Evolutionary conservation across 2,888 invertebrate genomes (phyloP).

Genomic region (Hipparchia sbordonii): DNA sequence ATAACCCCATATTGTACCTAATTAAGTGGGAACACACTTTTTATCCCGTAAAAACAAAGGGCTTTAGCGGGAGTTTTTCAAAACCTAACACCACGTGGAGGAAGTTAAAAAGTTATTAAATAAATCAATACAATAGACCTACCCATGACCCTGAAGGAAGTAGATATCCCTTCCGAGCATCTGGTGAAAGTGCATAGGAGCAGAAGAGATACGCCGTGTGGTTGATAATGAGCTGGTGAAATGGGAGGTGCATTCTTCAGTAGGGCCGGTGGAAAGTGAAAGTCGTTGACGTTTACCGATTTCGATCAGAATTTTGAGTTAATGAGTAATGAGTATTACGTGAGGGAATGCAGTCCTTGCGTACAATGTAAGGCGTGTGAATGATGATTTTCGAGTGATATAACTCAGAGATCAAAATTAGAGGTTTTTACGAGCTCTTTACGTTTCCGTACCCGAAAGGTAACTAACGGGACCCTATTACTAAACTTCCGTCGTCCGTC

Average conservation of each 20-base stretch:
- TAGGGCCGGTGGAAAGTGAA: conserved; percentile 54
- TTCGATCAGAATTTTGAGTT: conserved; percentile 19
- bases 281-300: conserved; percentile 45
- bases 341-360: neutral
- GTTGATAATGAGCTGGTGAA: conserved; percentile 67
- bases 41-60: too few species aligned
- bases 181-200: conserved; percentile 53
- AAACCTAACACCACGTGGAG: too few species aligned
- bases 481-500: too few species aligned
- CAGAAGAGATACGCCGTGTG: conserved; percentile 47
- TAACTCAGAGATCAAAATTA: too few species aligned
- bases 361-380: neutral
- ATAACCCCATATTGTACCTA: too few species aligned
- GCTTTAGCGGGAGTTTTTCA: too few species aligned
- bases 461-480: too few species aligned
- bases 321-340: conserved; percentile 18
- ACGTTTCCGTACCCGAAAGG: too few species aligned
- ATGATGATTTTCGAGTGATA: neutral
- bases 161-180: conserved; percentile 49
- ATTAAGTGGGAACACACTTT: too few species aligned
- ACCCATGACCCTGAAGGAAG: conserved; percentile 23
- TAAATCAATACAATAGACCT: neutral
- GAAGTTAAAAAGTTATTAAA: too few species aligned
- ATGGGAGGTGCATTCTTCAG: conserved; percentile 54
- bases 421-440: too few species aligned